Percentiles rank a stretch among this genome's conserved stretches.
These are phyloP conservation scores for Actenoides lindsayi DNA, from an alignment of 2,113 vertebrate genomes.

Conservation along the genomic window DNA sequence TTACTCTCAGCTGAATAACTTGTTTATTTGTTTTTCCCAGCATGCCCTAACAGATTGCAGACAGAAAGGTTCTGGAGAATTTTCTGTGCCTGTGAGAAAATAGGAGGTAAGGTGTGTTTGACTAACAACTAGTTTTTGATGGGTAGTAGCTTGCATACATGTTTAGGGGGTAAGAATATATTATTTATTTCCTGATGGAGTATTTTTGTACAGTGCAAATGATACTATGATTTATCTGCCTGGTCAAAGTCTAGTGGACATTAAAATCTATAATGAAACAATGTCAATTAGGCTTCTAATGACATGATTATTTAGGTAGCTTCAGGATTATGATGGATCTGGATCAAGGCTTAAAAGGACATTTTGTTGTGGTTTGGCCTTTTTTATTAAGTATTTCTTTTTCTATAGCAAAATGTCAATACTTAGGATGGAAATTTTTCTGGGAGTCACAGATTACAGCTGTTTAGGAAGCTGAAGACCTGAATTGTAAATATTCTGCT, in stretches of 20 bases:
- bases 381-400: neutral
- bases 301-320: neutral
- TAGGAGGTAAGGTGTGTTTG: neutral
- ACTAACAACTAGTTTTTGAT: neutral
- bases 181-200: slow-evolving; percentile 3
- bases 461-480: neutral
- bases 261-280: slow-evolving; percentile 16
- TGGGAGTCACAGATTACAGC: neutral
- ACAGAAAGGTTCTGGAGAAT: neutral
- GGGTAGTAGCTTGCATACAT: neutral
- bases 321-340: neutral
- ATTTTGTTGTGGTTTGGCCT: neutral
- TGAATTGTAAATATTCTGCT: neutral
- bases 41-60: neutral
- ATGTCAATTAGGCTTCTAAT: neutral
- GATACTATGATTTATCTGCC: neutral
- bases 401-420: neutral
- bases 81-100: neutral
- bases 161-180: neutral
- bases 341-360: neutral
- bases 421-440: neutral
- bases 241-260: neutral
- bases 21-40: neutral
- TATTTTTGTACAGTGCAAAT: neutral
- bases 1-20: slow-evolving; percentile 37